Evolutionary conservation across 2,888 invertebrate genomes (phyloP).

Genomic region (Cetonia aurata): DNA sequence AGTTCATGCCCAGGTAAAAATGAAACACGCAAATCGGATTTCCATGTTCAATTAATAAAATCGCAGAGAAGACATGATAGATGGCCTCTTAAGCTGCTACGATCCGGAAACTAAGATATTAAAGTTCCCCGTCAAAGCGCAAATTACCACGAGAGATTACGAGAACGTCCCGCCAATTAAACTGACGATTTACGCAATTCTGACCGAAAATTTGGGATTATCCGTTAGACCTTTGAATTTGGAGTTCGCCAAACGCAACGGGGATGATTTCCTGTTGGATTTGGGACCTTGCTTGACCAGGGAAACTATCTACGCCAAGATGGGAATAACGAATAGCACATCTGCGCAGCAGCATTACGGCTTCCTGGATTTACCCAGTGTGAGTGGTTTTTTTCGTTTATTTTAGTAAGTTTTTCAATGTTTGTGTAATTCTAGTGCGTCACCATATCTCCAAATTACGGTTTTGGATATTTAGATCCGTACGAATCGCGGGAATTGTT

Average conservation of each 20-base stretch:
- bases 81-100: constrained; percentile 45
- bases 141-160: constrained; percentile 49
- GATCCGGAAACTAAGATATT: constrained; percentile 49
- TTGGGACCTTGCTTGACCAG: constrained; percentile 53
- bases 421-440: constrained; percentile 49
- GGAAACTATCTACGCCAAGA: constrained; percentile 52
- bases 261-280: constrained; percentile 49
- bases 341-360: constrained; percentile 53
- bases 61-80: constrained; percentile 44
- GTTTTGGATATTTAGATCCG: constrained; percentile 55
- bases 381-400: constrained; percentile 36
- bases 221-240: constrained; percentile 41
- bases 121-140: constrained; percentile 51
- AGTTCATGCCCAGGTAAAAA: constrained; percentile 52
- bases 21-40: background rate
- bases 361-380: constrained; percentile 55
- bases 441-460: constrained; percentile 54
- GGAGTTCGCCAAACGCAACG: constrained; percentile 30
- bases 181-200: constrained; percentile 52
- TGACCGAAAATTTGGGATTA: constrained; percentile 50
- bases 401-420: no score
- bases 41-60: background rate
- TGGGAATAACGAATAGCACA: constrained; percentile 53
- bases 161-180: constrained; percentile 51
- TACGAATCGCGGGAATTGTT: constrained; percentile 51